These are phyloP conservation scores for Agonopterix heracliana DNA, from an alignment of 2,888 invertebrate genomes.

Conservation along the genomic window DNA sequence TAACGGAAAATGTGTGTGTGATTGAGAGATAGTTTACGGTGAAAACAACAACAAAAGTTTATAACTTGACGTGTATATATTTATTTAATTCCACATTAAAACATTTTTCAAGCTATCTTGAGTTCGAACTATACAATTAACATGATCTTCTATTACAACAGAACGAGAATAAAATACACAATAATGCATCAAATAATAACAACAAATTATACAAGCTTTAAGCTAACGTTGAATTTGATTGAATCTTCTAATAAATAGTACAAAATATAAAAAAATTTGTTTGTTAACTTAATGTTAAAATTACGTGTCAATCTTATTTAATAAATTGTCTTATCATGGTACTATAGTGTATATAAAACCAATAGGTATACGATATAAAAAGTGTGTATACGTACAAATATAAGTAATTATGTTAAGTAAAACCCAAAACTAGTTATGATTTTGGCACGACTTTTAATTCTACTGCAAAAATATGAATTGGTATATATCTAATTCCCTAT, in stretches of 20 bases:
- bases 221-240: constrained; percentile 23
- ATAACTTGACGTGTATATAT: constrained; percentile 44
- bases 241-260: too few relatives aligned
- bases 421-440: too few relatives aligned
- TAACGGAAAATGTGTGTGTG: background rate
- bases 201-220: constrained; percentile 29
- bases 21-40: too few relatives aligned
- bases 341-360: background rate
- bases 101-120: constrained; percentile 45
- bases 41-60: background rate
- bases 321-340: background rate
- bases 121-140: constrained; percentile 43
- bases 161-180: constrained; percentile 25
- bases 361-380: background rate
- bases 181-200: constrained; percentile 26
- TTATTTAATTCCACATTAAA: constrained; percentile 55
- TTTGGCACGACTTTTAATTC: too few relatives aligned
- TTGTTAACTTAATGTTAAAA: too few relatives aligned
- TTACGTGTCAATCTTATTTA: background rate
- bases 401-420: background rate
- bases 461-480: too few relatives aligned
- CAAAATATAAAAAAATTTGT: too few relatives aligned
- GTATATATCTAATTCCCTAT: too few relatives aligned
- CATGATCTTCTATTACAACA: constrained; percentile 34
- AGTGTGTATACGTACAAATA: background rate